Evolutionary conservation across 2,888 invertebrate genomes (phyloP), one percentile per base, ranked within the genome.

Genomic region (Carpatolechia fugitivella): DNA sequence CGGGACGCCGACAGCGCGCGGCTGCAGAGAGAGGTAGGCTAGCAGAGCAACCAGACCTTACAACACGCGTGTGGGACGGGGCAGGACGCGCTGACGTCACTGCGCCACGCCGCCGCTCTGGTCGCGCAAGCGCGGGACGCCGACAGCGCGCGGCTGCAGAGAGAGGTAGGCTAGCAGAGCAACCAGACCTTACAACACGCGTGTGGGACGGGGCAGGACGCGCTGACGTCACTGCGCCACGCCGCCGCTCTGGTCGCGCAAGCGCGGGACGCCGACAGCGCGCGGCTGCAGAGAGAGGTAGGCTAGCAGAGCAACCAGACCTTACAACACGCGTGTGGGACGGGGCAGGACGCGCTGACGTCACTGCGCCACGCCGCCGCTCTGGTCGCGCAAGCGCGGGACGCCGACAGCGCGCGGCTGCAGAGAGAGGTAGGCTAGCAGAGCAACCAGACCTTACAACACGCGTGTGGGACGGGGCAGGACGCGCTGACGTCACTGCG

Each of bases 51-150:
- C n/a, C n/a, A n/a, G n/a, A n/a, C n/a, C n/a, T n/a, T n/a, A n/a
- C n/a, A n/a, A n/a, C n/a, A n/a, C n/a, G n/a, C n/a, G n/a, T n/a
- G 91, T 44, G 92, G 92, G 16, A 87, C 92, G 11, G 93, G 94
- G 0, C 82, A 85, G 1, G 90, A 91, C 54, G 93, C 93, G 78
- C 78, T 92, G 55, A 64, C 83, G 1, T 88, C 93, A 20, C 74
- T 94, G 49, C 80, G 85, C 0, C 93, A 93, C 74, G 93, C 93
- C 72, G 88, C 93, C n/a, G 91, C 91, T 1, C 76, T 93, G 1
- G 92, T 94, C 36, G 86, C 91, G 14, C 93, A 94, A 65, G 92
- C 93, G 38, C 83, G 93, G 56, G 93, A 94, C 80, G 90, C 92
- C 1, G 86, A 91, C 69, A 69, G 65, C 0, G 84, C 83, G 0